A percentile compares a stretch with the other conserved stretches of the same genome.
These are phyloP conservation scores for Phenacoccus solenopsis DNA, from an alignment of 1,140 invertebrate species.

Conservation along the genomic window DNA sequence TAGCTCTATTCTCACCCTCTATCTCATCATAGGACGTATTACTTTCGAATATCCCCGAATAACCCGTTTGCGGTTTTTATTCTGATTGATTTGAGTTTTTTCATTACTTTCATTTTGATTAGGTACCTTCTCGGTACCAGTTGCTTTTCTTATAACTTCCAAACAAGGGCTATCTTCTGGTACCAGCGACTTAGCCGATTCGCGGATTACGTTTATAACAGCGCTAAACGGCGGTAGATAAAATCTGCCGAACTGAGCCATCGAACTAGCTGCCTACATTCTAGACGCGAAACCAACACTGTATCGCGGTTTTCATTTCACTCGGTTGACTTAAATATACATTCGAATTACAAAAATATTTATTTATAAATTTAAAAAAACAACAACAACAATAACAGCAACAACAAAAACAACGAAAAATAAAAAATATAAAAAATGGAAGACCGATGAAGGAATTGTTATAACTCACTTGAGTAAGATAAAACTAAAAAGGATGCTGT, in stretches of 20 bases:
- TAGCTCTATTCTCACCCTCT: conserved; percentile 29
- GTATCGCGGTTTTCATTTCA: background rate
- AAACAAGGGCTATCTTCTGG: conserved; percentile 49
- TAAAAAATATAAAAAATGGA: background rate
- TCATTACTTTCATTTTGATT: conserved; percentile 8
- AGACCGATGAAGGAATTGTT: background rate
- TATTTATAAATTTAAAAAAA: background rate
- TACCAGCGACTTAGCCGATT: conserved; percentile 60
- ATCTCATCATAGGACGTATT: background rate
- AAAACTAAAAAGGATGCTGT: background rate
- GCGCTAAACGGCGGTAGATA: conserved; percentile 55
- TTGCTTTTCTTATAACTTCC: conserved; percentile 34
- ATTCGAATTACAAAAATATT: background rate
- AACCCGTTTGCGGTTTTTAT: conserved; percentile 16
- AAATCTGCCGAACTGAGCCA: conserved; percentile 46
- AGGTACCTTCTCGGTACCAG: background rate
- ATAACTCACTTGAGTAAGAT: background rate
- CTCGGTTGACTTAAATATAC: background rate
- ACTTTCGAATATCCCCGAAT: conserved; percentile 17
- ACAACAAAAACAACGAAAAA: background rate
- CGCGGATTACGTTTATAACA: conserved; percentile 62
- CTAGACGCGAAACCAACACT: background rate
- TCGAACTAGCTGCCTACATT: conserved; percentile 25
- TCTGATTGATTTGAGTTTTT: conserved; percentile 5
- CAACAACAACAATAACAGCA: too few species aligned